Percentiles rank a stretch among this genome's conserved stretches.
Conservation (phyloP, 1,140 invertebrate genomes). For the Sarcophaga bullata region DNA sequence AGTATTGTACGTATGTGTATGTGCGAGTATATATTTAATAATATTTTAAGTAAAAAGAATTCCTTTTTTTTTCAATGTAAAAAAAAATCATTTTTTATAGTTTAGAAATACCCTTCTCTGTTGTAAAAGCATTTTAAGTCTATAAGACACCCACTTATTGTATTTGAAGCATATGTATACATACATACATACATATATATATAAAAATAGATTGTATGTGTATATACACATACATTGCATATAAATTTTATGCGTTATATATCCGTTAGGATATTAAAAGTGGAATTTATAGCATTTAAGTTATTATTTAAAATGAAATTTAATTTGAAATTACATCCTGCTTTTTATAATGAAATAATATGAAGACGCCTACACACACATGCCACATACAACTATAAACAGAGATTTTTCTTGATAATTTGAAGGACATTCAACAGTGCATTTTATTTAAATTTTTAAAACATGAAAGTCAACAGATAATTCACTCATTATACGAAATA, state of each 20-base stretch:
- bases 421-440: not conserved
- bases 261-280: conserved; percentile 40
- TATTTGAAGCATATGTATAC: too few relatives aligned
- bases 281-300: conserved; percentile 36
- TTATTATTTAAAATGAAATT: conserved; percentile 36
- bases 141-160: too few relatives aligned
- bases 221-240: not conserved
- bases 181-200: too few relatives aligned
- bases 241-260: conserved; percentile 8
- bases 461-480: not conserved
- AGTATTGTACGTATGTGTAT: too few relatives aligned
- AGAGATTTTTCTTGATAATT: not conserved
- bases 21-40: too few relatives aligned
- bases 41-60: too few relatives aligned
- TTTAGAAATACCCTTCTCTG: too few relatives aligned
- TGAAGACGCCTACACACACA: not conserved
- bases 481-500: too few relatives aligned
- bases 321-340: conserved; percentile 37
- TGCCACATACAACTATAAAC: not conserved
- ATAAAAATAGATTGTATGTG: not conserved
- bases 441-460: not conserved
- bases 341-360: not conserved
- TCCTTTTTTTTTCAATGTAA: too few relatives aligned
- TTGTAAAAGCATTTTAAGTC: too few relatives aligned
- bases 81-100: too few relatives aligned